Conservation (phyloP, 2,113 vertebrate genomes). For the Promerops cafer region DNA sequence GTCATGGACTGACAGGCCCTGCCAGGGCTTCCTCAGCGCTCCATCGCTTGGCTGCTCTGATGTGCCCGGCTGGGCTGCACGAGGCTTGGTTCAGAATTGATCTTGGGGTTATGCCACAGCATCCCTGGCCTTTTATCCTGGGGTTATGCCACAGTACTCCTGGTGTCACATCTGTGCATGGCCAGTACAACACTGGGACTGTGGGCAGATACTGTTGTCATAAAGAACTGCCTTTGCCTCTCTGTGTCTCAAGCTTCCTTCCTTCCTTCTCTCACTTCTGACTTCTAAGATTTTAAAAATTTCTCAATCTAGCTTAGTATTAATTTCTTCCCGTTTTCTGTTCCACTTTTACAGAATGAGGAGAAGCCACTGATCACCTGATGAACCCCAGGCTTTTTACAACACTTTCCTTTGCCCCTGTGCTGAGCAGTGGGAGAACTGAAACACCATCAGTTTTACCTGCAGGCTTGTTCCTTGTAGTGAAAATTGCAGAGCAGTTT, state of each 20-base stretch:
- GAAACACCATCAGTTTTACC: neutral
- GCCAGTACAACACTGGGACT: neutral
- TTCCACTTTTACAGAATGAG: neutral
- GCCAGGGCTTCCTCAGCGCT: neutral
- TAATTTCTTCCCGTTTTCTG: neutral
- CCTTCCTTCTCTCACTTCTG: neutral
- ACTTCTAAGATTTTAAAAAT: neutral
- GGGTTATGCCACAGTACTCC: neutral
- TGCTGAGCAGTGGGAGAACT: neutral
- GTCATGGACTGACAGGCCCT: neutral
- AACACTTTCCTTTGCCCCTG: neutral
- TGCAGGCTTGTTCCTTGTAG: neutral
- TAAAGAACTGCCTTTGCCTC: neutral
- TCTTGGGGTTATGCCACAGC: neutral
- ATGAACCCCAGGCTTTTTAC: neutral
- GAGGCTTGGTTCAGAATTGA: neutral
- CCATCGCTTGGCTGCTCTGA: fast-evolving
- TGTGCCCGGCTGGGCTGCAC: neutral
- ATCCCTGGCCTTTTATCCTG: neutral
- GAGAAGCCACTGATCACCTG: neutral
- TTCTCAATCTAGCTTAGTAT: neutral
- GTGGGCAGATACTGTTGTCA: neutral
- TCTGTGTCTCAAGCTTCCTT: neutral
- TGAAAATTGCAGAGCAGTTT: neutral
- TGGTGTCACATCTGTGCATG: neutral